Evolutionary conservation across 1,140 invertebrate genomes (phyloP).

Genomic region (Probaryconus sp.): DNA sequence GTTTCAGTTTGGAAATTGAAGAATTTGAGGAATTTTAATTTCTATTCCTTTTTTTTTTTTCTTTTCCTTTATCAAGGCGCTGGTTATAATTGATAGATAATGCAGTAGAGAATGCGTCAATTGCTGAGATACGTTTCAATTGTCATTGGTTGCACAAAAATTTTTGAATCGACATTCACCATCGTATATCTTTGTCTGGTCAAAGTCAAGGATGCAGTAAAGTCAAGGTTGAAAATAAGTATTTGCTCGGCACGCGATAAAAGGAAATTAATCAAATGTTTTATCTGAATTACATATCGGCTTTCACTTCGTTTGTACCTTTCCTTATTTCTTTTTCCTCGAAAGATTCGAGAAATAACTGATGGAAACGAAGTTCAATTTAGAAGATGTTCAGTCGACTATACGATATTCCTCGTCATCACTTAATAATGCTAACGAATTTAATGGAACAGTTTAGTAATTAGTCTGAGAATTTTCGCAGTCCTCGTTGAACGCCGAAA

Average conservation of each 20-base stretch:
- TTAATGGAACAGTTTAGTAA: conserved; percentile 3
- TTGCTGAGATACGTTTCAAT: no score
- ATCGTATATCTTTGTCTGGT: conserved; percentile 2
- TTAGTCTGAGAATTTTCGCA: background rate
- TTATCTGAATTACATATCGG: conserved; percentile 42
- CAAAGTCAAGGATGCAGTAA: conserved; percentile 36
- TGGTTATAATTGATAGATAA: no score
- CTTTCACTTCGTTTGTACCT: conserved; percentile 43
- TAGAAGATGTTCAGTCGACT: background rate
- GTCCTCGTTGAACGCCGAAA: no score
- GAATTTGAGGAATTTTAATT: no score
- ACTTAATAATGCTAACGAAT: no score
- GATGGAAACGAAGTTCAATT: conserved; percentile 20
- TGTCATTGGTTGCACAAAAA: no score
- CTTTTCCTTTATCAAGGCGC: background rate
- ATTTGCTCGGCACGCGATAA: conserved; percentile 36
- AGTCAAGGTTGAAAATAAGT: conserved; percentile 43
- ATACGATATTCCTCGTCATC: no score
- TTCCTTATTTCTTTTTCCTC: conserved; percentile 39
- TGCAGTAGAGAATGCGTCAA: conserved; percentile 3
- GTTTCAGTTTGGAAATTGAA: no score
- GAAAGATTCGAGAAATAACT: background rate
- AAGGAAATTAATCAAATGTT: conserved; percentile 49
- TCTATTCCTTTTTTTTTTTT: no score
- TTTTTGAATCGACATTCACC: background rate